Base-by-base conservation (phyloP, 1,140 invertebrate species). In the Megalonaias nervosa region DNA sequence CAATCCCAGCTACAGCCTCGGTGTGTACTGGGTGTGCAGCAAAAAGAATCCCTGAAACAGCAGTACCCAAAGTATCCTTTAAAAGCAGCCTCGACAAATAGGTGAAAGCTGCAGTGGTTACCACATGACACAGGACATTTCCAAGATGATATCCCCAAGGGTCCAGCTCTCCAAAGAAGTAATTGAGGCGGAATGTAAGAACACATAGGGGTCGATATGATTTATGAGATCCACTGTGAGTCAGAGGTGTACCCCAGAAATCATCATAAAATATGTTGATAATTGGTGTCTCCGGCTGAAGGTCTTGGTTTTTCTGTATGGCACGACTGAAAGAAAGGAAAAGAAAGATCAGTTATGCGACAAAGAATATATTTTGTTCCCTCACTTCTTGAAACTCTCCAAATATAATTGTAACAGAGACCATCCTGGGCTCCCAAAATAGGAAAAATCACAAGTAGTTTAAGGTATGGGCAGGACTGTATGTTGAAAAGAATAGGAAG, bases 211-310 rank as follows among this genome's bases (percentile, higher is more conserved):
- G 98, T 60, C 98, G 93, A 92, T 98, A 99, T 5, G 97, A 99
- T 85, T 98, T 98, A 93, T 99, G 98, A 6, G 91, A 92, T n/a
- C 88, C 90, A 48, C 97, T 96, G 94, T 99, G 98, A 86, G 96
- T 95, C 93, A 99, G 97, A 74, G 97, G 97, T 77, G 97, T 99
- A 72, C 97, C 97, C 97, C 97, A 99, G 89, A 99, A 99, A 91
- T 99, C 97, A 91, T 99, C 98, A 87, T 95, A 94, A 91, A 98
- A 97, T 64, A 99, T 94, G 92, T 98, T 97, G 78, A 94, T 94
- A 56, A 98, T 90, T 6, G 97, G 97, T 65, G 96, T 97, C 87
- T 97, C 94, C 16, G 96, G 96, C 85, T 96, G 92, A 64, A 99
- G 90, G 91, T 99, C 97, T 84, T 96, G 94, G 92, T 99, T 99